Conservation (phyloP, 2,797 vertebrate genomes). For the Pseudochirops cupreus region DNA sequence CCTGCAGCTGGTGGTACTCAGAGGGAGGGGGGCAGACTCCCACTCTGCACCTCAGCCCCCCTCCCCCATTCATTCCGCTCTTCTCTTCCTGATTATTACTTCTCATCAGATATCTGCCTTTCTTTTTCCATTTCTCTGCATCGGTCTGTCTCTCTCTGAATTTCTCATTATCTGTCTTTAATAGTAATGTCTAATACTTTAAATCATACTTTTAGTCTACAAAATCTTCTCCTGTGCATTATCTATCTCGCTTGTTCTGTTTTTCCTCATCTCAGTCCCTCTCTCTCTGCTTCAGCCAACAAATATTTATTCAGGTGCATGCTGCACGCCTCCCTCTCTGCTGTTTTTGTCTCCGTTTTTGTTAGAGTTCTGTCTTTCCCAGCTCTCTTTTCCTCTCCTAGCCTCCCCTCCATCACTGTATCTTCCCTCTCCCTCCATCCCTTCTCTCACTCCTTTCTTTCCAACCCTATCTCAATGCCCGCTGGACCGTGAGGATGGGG, state of each 20-base stretch:
- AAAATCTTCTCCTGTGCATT: background rate
- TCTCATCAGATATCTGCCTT: background rate
- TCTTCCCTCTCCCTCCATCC: background rate
- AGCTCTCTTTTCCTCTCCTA: background rate
- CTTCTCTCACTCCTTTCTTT: conserved; percentile 17
- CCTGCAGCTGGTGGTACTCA: conserved; percentile 45
- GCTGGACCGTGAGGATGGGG: background rate
- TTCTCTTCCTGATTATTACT: background rate
- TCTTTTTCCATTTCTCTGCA: background rate
- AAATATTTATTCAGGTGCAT: background rate
- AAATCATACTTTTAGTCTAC: conserved; percentile 19
- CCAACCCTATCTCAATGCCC: background rate
- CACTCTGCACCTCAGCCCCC: background rate
- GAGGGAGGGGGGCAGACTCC: background rate
- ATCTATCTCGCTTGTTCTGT: conserved; percentile 21
- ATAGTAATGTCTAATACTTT: background rate
- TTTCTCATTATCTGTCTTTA: background rate
- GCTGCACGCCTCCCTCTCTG: background rate
- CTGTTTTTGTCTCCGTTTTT: background rate
- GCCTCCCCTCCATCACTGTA: background rate
- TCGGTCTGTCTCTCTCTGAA: background rate
- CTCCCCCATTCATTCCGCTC: conserved; percentile 29
- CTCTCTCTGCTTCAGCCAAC: background rate
- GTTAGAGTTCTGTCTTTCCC: conserved; percentile 37
- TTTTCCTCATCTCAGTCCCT: conserved; percentile 20